Evolutionary conservation across 1,140 invertebrate genomes (phyloP).

Genomic region (Psilanteris sp.): DNA sequence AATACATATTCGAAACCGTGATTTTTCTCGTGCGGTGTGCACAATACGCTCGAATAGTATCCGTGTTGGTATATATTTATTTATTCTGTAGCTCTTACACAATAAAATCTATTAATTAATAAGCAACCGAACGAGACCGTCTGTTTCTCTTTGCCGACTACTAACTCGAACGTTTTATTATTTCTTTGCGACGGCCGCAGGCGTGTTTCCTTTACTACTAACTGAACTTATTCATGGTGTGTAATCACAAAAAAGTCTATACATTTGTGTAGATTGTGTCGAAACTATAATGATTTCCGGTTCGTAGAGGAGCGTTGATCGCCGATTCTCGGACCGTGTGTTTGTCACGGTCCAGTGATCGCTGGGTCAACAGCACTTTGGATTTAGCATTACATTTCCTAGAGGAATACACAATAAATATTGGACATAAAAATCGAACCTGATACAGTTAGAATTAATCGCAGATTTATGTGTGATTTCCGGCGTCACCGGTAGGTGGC

Average conservation of each 20-base stretch:
- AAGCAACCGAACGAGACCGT: too few relatives aligned
- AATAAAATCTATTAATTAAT: too few relatives aligned
- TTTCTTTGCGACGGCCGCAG: too few relatives aligned
- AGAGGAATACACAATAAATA: constrained; percentile 63
- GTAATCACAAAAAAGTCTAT: constrained; percentile 20
- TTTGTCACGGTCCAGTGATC: constrained; percentile 76
- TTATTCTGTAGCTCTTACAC: too few relatives aligned
- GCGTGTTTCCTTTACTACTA: constrained; percentile 19
- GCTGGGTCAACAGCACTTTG: constrained; percentile 75
- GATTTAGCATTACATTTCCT: constrained; percentile 68
- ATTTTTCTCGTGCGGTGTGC: too few relatives aligned
- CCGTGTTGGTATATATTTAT: too few relatives aligned
- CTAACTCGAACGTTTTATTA: too few relatives aligned
- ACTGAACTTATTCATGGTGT: constrained; percentile 9
- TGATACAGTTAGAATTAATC: constrained; percentile 63
- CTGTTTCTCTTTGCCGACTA: too few relatives aligned
- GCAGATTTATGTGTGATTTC: constrained; percentile 41
- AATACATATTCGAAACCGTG: too few relatives aligned
- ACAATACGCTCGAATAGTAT: too few relatives aligned
- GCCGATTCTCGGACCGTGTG: constrained; percentile 54
- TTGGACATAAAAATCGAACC: constrained; percentile 63
- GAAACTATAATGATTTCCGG: constrained; percentile 63
- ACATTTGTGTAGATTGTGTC: constrained; percentile 58
- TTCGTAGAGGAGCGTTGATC: constrained; percentile 52
- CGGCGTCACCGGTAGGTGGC: constrained; percentile 29